Conservation (phyloP, 2,888 invertebrate genomes). For the Campoplex nolae region DNA sequence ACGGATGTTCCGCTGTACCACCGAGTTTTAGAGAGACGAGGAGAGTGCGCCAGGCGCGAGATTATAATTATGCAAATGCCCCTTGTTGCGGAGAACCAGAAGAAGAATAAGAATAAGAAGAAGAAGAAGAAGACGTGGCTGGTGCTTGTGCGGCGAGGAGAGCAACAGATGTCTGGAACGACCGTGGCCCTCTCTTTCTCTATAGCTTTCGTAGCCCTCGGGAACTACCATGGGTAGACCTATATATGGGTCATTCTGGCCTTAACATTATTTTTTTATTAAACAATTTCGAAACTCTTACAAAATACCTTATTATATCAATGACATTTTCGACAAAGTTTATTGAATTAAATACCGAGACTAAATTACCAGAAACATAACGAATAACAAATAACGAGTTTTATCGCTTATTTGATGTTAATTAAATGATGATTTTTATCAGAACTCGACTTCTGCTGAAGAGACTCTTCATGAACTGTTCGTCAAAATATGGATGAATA, state of each 20-base stretch:
- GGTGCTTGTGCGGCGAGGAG: constrained; percentile 60
- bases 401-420: neutral
- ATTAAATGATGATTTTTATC: too few species aligned
- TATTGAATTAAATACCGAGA: neutral
- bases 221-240: constrained; percentile 59
- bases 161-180: constrained; percentile 84
- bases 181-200: constrained; percentile 69
- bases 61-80: constrained; percentile 84
- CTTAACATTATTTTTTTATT: constrained; percentile 3
- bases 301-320: neutral
- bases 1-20: constrained; percentile 65
- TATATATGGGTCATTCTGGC: constrained; percentile 37
- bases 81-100: constrained; percentile 77
- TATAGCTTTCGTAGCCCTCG: constrained; percentile 66
- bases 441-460: too few species aligned
- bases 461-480: too few species aligned
- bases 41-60: constrained; percentile 72
- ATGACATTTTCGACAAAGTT: too few species aligned
- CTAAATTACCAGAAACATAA: neutral
- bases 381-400: neutral
- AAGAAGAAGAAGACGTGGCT: constrained; percentile 69
- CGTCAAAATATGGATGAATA: neutral
- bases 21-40: constrained; percentile 74
- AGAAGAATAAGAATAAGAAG: constrained; percentile 57
- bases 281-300: neutral